A percentile compares a stretch with the other conserved stretches of the same genome.
These are phyloP conservation scores for Tetheella fluctuosa DNA, from an alignment of 2,888 invertebrate species.

Conservation along the genomic window DNA sequence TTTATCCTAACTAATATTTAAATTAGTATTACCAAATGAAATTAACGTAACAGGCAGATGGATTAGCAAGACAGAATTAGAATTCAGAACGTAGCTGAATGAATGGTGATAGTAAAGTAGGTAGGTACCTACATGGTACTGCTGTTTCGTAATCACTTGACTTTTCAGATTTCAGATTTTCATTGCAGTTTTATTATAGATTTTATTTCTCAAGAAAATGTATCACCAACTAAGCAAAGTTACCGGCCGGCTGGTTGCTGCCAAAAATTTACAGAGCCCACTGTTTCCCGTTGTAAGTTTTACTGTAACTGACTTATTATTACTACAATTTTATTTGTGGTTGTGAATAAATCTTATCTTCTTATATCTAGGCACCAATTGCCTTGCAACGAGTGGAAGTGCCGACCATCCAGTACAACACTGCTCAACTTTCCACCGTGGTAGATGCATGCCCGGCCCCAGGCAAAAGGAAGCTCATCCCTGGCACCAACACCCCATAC, in stretches of 20 bases:
- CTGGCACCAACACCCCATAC: slow-evolving; percentile 75
- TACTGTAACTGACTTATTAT: slow-evolving; percentile 15
- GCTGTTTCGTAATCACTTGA: slow-evolving; percentile 78
- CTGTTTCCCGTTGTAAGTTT: slow-evolving; percentile 76
- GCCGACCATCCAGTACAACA: slow-evolving; percentile 68
- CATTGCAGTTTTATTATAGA: slow-evolving; percentile 1
- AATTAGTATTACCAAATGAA: no score
- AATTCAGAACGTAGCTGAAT: no score
- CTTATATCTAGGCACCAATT: slow-evolving; percentile 63
- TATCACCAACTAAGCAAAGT: slow-evolving; percentile 76
- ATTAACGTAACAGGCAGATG: no score
- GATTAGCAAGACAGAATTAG: no score
- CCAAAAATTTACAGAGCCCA: slow-evolving; percentile 71
- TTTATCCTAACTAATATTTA: no score
- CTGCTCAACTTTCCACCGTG: slow-evolving; percentile 71
- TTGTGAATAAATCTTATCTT: slow-evolving; percentile 20
- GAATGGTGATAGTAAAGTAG: background rate
- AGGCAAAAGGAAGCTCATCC: slow-evolving; percentile 59
- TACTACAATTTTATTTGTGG: background rate
- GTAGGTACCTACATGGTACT: slow-evolving; percentile 23
- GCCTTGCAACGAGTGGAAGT: slow-evolving; percentile 76
- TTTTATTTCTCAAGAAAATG: slow-evolving; percentile 53
- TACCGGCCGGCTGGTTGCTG: slow-evolving; percentile 72
- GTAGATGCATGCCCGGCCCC: slow-evolving; percentile 65
- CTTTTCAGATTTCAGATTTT: slow-evolving; percentile 25